These are phyloP conservation scores for Branchellion lobata DNA, from an alignment of 2,888 invertebrate genomes.

Conservation along the genomic window DNA sequence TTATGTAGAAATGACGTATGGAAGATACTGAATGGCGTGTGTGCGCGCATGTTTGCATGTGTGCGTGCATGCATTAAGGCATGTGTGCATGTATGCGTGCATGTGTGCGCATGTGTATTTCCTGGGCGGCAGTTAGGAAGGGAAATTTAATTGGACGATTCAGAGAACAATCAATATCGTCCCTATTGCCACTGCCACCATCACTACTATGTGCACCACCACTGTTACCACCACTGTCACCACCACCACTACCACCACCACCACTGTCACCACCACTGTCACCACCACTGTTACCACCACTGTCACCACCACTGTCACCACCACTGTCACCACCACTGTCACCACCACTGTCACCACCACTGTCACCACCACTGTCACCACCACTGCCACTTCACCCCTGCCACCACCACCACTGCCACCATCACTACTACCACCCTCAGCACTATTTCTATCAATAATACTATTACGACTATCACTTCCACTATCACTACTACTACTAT, in stretches of 20 bases:
- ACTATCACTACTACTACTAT: conserved; percentile 29
- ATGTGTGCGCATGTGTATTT: too few species aligned
- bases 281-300: conserved; percentile 30
- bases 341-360: conserved; percentile 25
- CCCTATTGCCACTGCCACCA: background rate
- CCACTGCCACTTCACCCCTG: conserved; percentile 12
- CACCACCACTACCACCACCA: conserved; percentile 18
- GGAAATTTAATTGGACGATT: conserved; percentile 5
- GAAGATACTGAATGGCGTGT: too few species aligned
- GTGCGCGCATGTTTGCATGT: too few species aligned
- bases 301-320: conserved; percentile 21
- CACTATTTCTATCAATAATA: conserved; percentile 1
- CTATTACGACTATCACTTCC: conserved; percentile 20
- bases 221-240: conserved; percentile 30
- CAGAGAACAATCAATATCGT: background rate
- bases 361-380: conserved; percentile 18
- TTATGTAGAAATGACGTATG: too few species aligned
- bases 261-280: conserved; percentile 20
- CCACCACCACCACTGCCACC: too few species aligned
- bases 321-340: conserved; percentile 17
- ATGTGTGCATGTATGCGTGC: too few species aligned
- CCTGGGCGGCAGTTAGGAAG: too few species aligned
- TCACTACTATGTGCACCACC: background rate
- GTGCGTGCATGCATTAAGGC: too few species aligned
- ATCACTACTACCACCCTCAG: background rate